Conservation (phyloP, 2,113 vertebrate species). For the Cryptomyrus ogoouensis region DNA sequence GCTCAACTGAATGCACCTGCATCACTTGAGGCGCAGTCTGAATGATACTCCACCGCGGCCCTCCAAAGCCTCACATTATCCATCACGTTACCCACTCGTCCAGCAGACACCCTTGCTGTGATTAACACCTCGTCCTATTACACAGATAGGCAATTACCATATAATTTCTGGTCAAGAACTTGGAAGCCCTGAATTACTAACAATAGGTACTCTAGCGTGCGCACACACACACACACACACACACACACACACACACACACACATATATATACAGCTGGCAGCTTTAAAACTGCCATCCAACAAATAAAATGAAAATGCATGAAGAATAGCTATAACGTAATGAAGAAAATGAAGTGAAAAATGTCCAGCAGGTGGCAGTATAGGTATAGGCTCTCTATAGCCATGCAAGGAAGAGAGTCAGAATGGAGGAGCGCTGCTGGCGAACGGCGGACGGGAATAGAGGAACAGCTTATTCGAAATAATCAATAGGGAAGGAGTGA, state of each 20-base stretch:
- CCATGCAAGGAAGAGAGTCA: neutral
- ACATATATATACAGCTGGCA: neutral
- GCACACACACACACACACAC: neutral
- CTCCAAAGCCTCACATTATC: neutral
- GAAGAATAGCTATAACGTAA: neutral
- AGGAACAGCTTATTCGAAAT: slow-evolving; percentile 14
- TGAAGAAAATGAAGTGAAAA: neutral
- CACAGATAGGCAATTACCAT: neutral
- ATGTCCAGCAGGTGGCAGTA: slow-evolving; percentile 16
- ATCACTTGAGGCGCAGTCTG: neutral
- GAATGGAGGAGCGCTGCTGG: neutral
- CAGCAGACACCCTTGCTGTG: slow-evolving; percentile 4
- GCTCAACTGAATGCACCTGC: neutral
- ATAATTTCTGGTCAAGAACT: slow-evolving; percentile 1
- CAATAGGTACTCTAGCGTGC: neutral
- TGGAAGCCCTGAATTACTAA: neutral
- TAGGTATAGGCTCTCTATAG: neutral
- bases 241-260: neutral
- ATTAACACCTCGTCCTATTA: slow-evolving; percentile 4
- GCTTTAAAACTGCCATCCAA: neutral
- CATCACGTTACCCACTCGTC: neutral
- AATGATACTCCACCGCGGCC: neutral
- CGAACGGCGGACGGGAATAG: slow-evolving; percentile 1
- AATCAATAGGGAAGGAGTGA: slow-evolving; percentile 19
- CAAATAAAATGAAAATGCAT: neutral